A percentile compares a stretch with the other conserved stretches of the same genome.
phyloP scores from a whole-genome alignment of 37 sponge, comb jelly and placozoan species.

The Aplysina aerophoba region DNA sequence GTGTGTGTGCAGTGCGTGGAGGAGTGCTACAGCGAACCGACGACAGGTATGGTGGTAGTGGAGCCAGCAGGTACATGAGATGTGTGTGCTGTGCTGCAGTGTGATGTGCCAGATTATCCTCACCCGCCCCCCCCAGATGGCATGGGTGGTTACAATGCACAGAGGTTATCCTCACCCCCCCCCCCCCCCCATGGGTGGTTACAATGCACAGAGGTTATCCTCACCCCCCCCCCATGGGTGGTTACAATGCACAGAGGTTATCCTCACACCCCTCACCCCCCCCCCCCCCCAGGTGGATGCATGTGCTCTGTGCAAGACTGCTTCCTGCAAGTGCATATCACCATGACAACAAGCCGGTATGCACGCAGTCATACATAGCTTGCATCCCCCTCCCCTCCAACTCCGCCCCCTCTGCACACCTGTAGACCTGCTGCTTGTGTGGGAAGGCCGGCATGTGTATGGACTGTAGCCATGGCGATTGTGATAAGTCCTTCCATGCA shows the following conservation, averaged over 20 bases:
- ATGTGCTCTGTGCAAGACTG: background rate
- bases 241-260: too few relatives aligned
- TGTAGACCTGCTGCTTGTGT: constrained; percentile 56
- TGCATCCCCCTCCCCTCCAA: background rate
- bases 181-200: too few relatives aligned
- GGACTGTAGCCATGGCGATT: constrained; percentile 64
- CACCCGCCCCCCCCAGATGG: background rate
- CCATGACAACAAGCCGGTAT: background rate
- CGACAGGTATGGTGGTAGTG: constrained; percentile 19
- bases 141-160: too few relatives aligned
- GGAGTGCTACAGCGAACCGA: constrained; percentile 87
- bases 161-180: too few relatives aligned
- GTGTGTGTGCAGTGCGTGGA: constrained; percentile 84
- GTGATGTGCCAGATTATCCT: too few relatives aligned
- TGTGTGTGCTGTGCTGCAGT: too few relatives aligned
- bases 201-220: too few relatives aligned
- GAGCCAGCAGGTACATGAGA: background rate
- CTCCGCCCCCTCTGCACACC: constrained; percentile 14
- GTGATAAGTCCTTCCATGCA: constrained; percentile 82
- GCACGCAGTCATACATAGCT: background rate
- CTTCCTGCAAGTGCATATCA: background rate
- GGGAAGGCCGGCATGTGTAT: constrained; percentile 55
- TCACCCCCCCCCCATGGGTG: too few relatives aligned
- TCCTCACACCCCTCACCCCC: too few relatives aligned
- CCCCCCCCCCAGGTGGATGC: background rate